These are phyloP conservation scores for Cerceris rybyensis DNA, from an alignment of 2,888 invertebrate genomes.

Conservation along the genomic window DNA sequence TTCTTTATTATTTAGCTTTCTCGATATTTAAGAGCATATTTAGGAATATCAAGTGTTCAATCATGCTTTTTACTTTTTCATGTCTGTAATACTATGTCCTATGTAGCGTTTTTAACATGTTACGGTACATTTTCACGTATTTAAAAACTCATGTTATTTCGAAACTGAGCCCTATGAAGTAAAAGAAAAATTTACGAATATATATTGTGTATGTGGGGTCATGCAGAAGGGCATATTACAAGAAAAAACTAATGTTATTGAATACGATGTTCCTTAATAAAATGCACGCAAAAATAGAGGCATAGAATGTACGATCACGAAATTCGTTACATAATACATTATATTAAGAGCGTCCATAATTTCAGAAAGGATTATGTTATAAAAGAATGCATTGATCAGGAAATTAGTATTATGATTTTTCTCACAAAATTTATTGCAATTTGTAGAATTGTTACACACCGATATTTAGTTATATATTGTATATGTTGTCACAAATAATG, in stretches of 20 bases:
- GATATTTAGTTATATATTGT: constrained; percentile 35
- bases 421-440: constrained; percentile 7
- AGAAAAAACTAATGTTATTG: constrained; percentile 56
- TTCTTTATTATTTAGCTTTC: background rate
- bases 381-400: constrained; percentile 19
- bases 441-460: constrained; percentile 37
- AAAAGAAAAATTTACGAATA: constrained; percentile 36
- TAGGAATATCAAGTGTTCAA: background rate
- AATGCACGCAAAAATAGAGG: constrained; percentile 69
- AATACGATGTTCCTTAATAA: constrained; percentile 73
- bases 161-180: constrained; percentile 32
- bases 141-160: constrained; percentile 37
- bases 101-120: constrained; percentile 41
- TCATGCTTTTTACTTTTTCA: constrained; percentile 6
- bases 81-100: constrained; percentile 46
- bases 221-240: constrained; percentile 52
- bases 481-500: constrained; percentile 29
- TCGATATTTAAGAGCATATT: background rate
- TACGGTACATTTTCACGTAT: constrained; percentile 39
- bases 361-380: constrained; percentile 37
- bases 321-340: constrained; percentile 31
- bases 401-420: constrained; percentile 19
- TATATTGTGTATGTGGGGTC: constrained; percentile 50
- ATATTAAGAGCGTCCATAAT: constrained; percentile 45
- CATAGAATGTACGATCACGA: constrained; percentile 42